Conservation (phyloP, 2,888 invertebrate species). For the Drosophila ezoana region DNA sequence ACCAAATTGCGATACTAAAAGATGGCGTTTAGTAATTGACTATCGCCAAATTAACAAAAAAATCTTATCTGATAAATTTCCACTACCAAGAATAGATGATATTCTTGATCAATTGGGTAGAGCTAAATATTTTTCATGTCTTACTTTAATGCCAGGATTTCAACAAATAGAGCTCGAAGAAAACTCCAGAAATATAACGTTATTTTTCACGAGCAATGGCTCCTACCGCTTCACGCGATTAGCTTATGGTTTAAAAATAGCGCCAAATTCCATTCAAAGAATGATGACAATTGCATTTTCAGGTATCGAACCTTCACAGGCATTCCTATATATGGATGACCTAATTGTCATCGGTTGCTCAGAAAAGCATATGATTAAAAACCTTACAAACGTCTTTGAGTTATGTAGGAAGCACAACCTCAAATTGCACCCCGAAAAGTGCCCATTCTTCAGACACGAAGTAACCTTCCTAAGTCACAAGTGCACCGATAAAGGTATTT, state of each 20-base stretch:
- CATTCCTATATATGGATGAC: not conserved
- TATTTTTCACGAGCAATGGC: not conserved
- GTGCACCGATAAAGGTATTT: no score
- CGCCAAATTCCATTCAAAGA: no score
- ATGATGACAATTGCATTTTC: no score
- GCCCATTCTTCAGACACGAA: no score
- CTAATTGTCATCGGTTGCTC: not conserved
- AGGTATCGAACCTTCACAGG: no score
- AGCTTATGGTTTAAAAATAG: no score
- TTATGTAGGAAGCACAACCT: no score
- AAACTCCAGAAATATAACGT: not conserved
- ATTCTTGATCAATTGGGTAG: not conserved
- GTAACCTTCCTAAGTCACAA: no score
- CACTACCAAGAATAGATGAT: not conserved
- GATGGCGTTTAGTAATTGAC: constrained; percentile 2
- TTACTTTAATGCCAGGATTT: not conserved
- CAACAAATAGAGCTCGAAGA: not conserved
- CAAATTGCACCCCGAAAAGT: no score
- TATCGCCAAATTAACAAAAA: no score
- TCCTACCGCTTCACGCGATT: no score
- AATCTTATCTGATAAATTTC: not conserved
- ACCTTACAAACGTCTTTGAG: not conserved
- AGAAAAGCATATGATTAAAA: not conserved
- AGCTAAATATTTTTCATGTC: constrained; percentile 1
- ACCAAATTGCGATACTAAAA: not conserved